Percentiles rank a stretch among this genome's conserved stretches.
Evolutionary conservation across 1,140 invertebrate species (phyloP).

Genomic region (Drosophila prosaltans): DNA sequence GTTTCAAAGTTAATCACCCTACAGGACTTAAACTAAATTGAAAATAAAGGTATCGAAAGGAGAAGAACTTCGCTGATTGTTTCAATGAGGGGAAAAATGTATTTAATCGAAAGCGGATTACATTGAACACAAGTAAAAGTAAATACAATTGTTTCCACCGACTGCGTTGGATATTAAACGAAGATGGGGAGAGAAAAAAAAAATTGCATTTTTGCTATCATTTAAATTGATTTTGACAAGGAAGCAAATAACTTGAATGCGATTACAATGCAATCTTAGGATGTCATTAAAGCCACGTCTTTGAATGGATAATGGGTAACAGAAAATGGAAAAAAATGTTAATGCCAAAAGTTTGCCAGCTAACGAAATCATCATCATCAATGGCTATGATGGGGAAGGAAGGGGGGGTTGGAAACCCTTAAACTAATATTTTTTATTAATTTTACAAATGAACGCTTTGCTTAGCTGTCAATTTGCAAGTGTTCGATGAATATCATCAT

Average conservation of each 20-base stretch:
- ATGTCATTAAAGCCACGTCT: background rate
- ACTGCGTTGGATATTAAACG: too few relatives aligned
- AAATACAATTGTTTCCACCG: too few relatives aligned
- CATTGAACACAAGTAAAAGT: too few relatives aligned
- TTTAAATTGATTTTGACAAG: too few relatives aligned
- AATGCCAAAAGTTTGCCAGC: background rate
- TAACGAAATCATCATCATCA: background rate
- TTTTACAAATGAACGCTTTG: conserved; percentile 58
- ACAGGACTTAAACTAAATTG: too few relatives aligned
- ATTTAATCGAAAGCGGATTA: too few relatives aligned
- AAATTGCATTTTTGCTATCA: too few relatives aligned
- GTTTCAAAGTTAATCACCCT: too few relatives aligned
- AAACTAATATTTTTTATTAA: conserved; percentile 61
- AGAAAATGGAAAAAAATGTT: background rate
- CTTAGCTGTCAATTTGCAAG: conserved; percentile 35
- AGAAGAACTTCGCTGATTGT: too few relatives aligned
- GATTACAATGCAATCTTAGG: background rate
- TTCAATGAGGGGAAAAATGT: too few relatives aligned
- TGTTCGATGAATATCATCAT: conserved; percentile 17
- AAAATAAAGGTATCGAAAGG: too few relatives aligned
- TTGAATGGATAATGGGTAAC: background rate
- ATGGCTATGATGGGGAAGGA: background rate
- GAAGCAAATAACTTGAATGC: background rate
- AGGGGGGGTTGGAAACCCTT: conserved; percentile 2
- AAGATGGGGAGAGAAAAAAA: too few relatives aligned